Evolutionary conservation across 2,113 vertebrate genomes (phyloP).

Genomic region (Mesembrinibis cayennensis): DNA sequence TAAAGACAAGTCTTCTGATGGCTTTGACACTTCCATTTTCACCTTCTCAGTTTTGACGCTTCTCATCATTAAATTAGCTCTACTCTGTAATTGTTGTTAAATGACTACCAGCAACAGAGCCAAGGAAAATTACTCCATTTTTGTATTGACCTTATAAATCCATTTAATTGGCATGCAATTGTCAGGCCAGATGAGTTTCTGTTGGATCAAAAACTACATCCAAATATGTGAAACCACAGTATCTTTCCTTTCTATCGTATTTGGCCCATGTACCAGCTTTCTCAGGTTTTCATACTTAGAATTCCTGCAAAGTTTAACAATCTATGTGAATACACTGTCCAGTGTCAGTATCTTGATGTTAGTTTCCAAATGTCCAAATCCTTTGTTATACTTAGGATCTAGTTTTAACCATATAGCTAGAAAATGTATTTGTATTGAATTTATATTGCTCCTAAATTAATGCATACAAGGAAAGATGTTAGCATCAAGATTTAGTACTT

Average conservation of each 20-base stretch:
- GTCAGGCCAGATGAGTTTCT: conserved; percentile 51
- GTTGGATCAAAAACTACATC: conserved; percentile 1
- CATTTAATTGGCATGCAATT: conserved; percentile 49
- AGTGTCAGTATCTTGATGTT: neutral
- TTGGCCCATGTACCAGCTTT: neutral
- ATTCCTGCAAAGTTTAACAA: neutral
- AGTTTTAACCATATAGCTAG: neutral
- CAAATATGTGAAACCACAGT: neutral
- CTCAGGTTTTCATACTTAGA: neutral
- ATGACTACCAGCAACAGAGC: conserved; percentile 42
- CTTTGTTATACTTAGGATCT: neutral
- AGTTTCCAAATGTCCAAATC: neutral
- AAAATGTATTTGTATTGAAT: conserved; percentile 38
- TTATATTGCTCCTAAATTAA: conserved; percentile 45
- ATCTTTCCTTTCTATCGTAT: neutral
- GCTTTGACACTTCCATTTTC: conserved; percentile 74
- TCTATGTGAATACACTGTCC: neutral
- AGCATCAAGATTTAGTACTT: conserved; percentile 65
- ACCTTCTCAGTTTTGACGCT: conserved; percentile 54
- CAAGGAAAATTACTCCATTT: conserved; percentile 56
- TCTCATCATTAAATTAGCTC: conserved; percentile 70
- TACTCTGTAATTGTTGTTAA: conserved; percentile 65
- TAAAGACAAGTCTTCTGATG: conserved; percentile 17
- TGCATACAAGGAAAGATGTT: conserved; percentile 41
- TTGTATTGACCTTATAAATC: conserved; percentile 52